Percentiles rank a stretch among this genome's conserved stretches.
phyloP scores from a whole-genome alignment of 2,113 vertebrate genomes.

The Tympanuchus pallidicinctus region DNA sequence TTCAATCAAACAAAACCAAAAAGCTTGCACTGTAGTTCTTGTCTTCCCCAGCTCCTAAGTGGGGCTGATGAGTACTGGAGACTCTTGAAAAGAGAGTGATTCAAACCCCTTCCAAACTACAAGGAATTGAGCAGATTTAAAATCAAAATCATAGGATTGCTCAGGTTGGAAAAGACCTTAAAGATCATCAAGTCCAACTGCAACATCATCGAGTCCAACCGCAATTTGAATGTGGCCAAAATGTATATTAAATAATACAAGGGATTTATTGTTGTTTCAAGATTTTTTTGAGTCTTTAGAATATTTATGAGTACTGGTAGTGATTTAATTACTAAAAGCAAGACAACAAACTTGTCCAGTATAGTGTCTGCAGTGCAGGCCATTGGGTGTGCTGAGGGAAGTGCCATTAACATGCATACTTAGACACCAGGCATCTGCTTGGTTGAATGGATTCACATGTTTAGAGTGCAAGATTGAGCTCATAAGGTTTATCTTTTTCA shows the following conservation, averaged over 20 bases:
- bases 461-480: neutral
- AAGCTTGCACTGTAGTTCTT: neutral
- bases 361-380: neutral
- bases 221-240: neutral
- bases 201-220: too few species aligned
- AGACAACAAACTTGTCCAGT: accelerated
- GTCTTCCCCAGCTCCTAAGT: neutral
- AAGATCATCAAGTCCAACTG: too few species aligned
- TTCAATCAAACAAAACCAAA: neutral
- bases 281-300: neutral
- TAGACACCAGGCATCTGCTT: neutral
- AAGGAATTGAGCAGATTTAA: neutral
- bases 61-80: neutral
- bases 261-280: neutral
- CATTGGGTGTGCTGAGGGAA: neutral
- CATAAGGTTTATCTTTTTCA: neutral
- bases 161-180: too few species aligned
- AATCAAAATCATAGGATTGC: too few species aligned
- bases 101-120: neutral
- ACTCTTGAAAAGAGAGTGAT: neutral
- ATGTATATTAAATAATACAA: neutral
- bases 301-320: neutral
- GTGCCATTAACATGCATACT: neutral
- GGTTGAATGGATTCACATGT: accelerated
- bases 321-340: neutral